These are phyloP conservation scores for Rhingia rostrata DNA, from an alignment of 2,888 invertebrate species.

Conservation along the genomic window DNA sequence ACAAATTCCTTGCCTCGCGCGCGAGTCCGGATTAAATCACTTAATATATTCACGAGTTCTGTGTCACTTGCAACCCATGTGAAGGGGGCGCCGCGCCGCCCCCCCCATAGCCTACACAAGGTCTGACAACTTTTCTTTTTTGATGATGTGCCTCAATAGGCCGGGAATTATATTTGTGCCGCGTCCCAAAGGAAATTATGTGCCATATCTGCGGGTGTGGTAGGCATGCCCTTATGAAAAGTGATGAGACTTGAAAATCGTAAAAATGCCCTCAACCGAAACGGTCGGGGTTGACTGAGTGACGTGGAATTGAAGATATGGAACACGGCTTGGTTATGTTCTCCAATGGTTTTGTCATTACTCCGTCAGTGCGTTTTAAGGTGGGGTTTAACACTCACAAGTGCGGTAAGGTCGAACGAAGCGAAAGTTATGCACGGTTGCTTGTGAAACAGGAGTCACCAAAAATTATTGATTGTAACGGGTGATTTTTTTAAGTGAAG, in stretches of 20 bases:
- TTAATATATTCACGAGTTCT: conserved; percentile 58
- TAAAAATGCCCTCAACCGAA: conserved; percentile 61
- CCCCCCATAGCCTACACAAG: not conserved
- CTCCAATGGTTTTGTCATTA: conserved; percentile 45
- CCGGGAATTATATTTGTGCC: conserved; percentile 39
- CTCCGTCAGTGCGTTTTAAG: conserved; percentile 6
- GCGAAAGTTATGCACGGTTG: conserved; percentile 36
- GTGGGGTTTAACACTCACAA: not conserved
- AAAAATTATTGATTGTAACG: conserved; percentile 12
- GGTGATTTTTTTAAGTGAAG: no score
- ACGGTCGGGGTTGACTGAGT: conserved; percentile 49
- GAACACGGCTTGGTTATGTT: not conserved
- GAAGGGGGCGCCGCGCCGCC: not conserved
- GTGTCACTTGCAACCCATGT: conserved; percentile 52
- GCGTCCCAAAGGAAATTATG: conserved; percentile 73
- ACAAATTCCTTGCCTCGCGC: conserved; percentile 34
- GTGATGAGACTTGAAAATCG: conserved; percentile 38
- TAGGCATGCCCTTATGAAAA: conserved; percentile 12
- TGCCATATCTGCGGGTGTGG: conserved; percentile 45
- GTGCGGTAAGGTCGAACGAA: conserved; percentile 14
- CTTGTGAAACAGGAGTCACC: conserved; percentile 11
- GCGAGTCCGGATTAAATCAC: conserved; percentile 48
- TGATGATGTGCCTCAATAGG: conserved; percentile 69
- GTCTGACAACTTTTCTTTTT: conserved; percentile 59
- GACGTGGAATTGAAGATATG: not conserved